Evolutionary conservation across 2,797 vertebrate genomes (phyloP), one percentile per base, ranked within the genome.

Genomic region (Pogoniulus pusillus): DNA sequence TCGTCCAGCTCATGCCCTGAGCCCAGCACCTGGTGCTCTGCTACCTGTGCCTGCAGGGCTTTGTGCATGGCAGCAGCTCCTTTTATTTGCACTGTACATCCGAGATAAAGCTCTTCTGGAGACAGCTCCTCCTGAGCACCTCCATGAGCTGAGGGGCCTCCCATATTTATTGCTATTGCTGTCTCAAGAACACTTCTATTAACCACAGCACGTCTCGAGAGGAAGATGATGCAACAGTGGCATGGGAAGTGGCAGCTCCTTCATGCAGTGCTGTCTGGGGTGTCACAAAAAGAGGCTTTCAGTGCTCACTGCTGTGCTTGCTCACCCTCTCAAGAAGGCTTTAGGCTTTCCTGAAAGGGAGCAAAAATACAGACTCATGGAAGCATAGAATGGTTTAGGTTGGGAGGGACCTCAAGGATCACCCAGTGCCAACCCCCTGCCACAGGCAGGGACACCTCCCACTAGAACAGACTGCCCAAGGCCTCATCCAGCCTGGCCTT

Each of bases 181-280:
- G 3, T 54, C 18, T 39, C n/a, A 9, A 30, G 14, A 4, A 5
- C 5, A 6, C 16, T 79, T 45, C 8, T 39, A 45, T 39, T 10
- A 74, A 77, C 80, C 83, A 41, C 80, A 59, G 1, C 3, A 5
- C 64, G 64, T 23, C 34, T 29, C 15, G 32, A n/a, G 76, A 80
- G 88, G 83, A 91, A 94, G 77, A 39, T 29, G 83, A 74, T 62
- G 80, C 62, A 82, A 92, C 0, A 7, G 49, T 65, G 64, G 74
- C 80, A 58, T 26, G 73, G 66, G 83, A 83, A 91, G 22, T 0
- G 2, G 30, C 69, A 54, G 76, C 85, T 77, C 12, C 32, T 70
- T 57, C 70, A 68, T 47, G 62, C 69, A 66, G 24, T 3, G 23
- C 47, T 77, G 43, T 39, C 82, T 35, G 30, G 53, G 49, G 26